phyloP scores from a whole-genome alignment of 2,797 vertebrate genomes.

The Syndactyla subalaris region DNA sequence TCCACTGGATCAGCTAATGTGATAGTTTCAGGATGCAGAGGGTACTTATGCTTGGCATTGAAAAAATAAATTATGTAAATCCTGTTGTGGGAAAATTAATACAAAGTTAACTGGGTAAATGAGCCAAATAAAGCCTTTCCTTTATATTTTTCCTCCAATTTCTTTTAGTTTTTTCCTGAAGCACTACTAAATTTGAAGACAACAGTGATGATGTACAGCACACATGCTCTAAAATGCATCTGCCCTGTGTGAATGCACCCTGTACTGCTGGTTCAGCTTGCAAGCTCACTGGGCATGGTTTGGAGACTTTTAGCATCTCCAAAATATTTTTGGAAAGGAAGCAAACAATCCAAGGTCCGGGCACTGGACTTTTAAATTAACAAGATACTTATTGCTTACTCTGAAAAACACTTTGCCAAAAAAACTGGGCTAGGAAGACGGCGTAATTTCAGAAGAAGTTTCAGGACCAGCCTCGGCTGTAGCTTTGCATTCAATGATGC shows the following conservation, averaged over 20 bases:
- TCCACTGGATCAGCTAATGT: neutral
- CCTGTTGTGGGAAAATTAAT: neutral
- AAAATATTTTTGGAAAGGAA: neutral
- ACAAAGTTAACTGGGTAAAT: neutral
- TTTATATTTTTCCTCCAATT: neutral
- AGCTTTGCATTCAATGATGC: neutral
- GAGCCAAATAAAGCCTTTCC: neutral
- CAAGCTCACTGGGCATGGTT: neutral
- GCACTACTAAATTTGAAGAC: neutral
- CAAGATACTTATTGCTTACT: neutral
- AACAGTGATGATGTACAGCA: neutral
- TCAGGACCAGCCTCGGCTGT: neutral
- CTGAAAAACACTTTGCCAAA: neutral
- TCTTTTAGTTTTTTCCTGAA: neutral
- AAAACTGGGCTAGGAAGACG: neutral
- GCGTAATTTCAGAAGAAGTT: neutral
- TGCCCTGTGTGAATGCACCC: neutral
- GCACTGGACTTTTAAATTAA: neutral
- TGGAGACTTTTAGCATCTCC: neutral
- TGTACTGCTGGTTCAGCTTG: neutral
- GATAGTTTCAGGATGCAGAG: neutral
- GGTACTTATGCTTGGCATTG: neutral
- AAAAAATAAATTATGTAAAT: neutral
- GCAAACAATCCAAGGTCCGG: neutral
- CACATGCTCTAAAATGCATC: neutral